Conservation (phyloP, 1,140 invertebrate genomes). For the Dendroctonus valens region DNA sequence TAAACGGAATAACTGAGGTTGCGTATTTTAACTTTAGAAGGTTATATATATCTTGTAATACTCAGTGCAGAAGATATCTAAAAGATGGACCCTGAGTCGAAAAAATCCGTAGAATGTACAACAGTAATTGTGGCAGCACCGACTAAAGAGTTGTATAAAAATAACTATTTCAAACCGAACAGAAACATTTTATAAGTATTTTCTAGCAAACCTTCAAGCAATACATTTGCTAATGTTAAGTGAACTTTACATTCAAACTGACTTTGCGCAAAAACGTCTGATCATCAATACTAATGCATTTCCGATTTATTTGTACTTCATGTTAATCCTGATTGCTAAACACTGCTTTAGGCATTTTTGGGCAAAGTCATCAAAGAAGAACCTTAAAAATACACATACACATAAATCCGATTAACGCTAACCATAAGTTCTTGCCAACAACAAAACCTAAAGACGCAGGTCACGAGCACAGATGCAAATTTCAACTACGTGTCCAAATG, state of each 20-base stretch:
- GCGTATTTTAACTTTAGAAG: neutral
- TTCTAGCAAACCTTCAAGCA: conserved; percentile 19
- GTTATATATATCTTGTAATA: conserved; percentile 11
- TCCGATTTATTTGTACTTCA: neutral
- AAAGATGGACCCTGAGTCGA: neutral
- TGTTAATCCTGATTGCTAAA: neutral
- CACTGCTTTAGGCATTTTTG: neutral
- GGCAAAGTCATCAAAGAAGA: neutral
- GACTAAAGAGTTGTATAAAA: conserved; percentile 22
- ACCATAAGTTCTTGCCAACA: conserved; percentile 21
- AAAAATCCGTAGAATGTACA: no score
- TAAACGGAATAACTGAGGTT: neutral
- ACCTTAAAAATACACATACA: conserved; percentile 22
- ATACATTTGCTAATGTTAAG: conserved; percentile 23
- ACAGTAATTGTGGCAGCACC: conserved; percentile 7
- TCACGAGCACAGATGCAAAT: conserved; percentile 16
- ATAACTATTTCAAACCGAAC: conserved; percentile 6
- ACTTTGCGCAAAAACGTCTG: neutral
- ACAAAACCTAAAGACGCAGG: conserved; percentile 27
- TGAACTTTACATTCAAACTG: neutral
- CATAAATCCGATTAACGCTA: conserved; percentile 25
- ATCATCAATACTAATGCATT: neutral
- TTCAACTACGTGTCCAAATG: conserved; percentile 10
- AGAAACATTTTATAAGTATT: conserved; percentile 1
- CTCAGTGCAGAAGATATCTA: conserved; percentile 5